Base-by-base conservation (phyloP, 1,140 invertebrate genomes). In the Drosophila nigromelanica region DNA sequence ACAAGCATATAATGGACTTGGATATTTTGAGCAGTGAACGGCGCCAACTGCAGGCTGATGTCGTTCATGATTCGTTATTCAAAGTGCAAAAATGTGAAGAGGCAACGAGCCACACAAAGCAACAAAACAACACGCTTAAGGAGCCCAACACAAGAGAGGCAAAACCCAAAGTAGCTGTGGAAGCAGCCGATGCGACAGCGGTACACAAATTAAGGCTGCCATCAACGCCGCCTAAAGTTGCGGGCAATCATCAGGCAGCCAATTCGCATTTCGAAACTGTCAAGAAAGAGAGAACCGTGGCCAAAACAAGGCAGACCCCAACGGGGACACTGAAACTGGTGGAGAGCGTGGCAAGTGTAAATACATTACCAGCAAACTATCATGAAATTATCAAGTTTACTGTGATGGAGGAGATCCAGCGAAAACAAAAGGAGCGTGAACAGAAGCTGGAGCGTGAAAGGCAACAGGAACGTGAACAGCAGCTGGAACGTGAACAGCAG, bases 41-140 rank as follows among this genome's bases (percentile, higher is more conserved):
- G 39, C n/a, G 2, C 8, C 33, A 40, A 4, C 39, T 40, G 39
- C 39, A 1, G 11, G 39, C 1, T 40, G 47, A 48, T 4, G 47
- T 4, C 12, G 14, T 27, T 27, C 24, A 8, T 14, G 27, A 48
- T 7, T 27, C 24, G 24, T 27, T n/a, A 27, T 48, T 14, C 5
- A 24, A 27, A 27, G 6, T 27, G 24, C 24, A 48, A 48, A 48
- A 48, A 48, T 48, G 47, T 27, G 47, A 48, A n/a, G 47, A 48
- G 24, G 18, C 11, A 3, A 45, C 8, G 10, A 5, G 2, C 8
- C 10, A 10, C 47, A 27, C 24, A 48, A 48, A 48, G 24, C 18
- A 12, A 18, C 47, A 14, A 48, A 27, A 40, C n/a, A n/a, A 40
- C n/a, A n/a, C 39, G n/a, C 39, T 40, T n/a, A 40, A n/a, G 12